Base-by-base conservation (phyloP, 2,888 invertebrate genomes). In the Drosophila antonietae region DNA sequence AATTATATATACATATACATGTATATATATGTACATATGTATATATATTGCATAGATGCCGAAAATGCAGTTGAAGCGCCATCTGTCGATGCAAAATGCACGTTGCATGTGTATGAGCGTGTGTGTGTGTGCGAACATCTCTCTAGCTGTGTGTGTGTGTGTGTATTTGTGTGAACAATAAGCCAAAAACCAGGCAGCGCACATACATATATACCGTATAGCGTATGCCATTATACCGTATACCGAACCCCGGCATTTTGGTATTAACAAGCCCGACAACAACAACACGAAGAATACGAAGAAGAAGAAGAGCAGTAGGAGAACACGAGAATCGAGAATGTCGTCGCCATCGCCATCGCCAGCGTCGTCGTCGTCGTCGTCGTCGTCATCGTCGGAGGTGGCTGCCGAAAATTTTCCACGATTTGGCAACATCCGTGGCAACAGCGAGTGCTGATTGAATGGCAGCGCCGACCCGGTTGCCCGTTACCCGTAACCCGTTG, bases 401-500 rank as follows among this genome's bases (percentile, higher is more conserved):
- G 64, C 56, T 81, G 76, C 80, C 83, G 80, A 81, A 83, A 80
- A 80, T 73, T 72, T 81, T 78, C 75, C 81, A 81, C 79, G 80
- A 82, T 73, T 75, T 74, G 75, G 76, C 79, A 77, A 79, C 62
- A 79, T 69, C 75, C 76, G 79, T 75, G 76, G 76, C 70, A 79
- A 59, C 64, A 64, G 60, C 75, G 62, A 69, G 52, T 67, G 69
- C 60, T 76, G 76, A 76, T 76, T 76, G 80, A 76, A 75, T 62
- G 80, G 39, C 62, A 43, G 18, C 69, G 55, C 37, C 35, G 43
- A 20, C 23, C 59, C n/a, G 51, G 35, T 23, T 64, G 39, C 44
- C 31, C 31, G 51, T 52, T n/a, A 47, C 43, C 20, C 31, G 51
- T 59, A 12, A n/a, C 43, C 52, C 39, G 47, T 14, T 41, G 53